A percentile compares a stretch with the other conserved stretches of the same genome.
Conservation (phyloP, 2,888 invertebrate genomes). For the Nezara viridula region DNA sequence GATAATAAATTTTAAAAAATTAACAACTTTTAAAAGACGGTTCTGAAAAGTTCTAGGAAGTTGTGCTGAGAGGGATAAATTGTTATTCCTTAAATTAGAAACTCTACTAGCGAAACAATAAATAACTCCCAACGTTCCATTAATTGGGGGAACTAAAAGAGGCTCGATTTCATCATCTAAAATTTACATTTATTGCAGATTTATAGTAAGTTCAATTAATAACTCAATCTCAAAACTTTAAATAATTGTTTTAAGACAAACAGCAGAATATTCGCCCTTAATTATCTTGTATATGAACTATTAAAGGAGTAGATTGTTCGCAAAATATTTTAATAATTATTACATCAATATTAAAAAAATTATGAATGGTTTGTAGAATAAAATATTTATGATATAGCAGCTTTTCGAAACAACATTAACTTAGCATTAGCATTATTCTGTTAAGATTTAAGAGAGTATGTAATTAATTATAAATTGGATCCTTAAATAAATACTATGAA, state of each 20-base stretch:
- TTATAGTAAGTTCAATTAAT: not conserved
- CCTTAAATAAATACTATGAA: too few species aligned
- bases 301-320: too few species aligned
- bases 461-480: too few species aligned
- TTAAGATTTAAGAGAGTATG: too few species aligned
- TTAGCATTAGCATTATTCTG: too few species aligned
- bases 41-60: not conserved
- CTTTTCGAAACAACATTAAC: too few species aligned
- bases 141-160: slow-evolving; percentile 13
- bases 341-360: too few species aligned
- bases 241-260: not conserved
- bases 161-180: slow-evolving; percentile 13
- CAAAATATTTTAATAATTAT: too few species aligned
- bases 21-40: not conserved
- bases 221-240: not conserved
- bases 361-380: too few species aligned
- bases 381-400: too few species aligned
- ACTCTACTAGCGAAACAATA: not conserved
- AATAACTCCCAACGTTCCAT: not conserved
- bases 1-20: not conserved
- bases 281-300: not conserved
- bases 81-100: slow-evolving; percentile 9
- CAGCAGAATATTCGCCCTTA: not conserved
- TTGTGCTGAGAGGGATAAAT: not conserved
- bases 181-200: not conserved